Conservation (phyloP, 2,113 vertebrate genomes). For the Tringa solitaria region DNA sequence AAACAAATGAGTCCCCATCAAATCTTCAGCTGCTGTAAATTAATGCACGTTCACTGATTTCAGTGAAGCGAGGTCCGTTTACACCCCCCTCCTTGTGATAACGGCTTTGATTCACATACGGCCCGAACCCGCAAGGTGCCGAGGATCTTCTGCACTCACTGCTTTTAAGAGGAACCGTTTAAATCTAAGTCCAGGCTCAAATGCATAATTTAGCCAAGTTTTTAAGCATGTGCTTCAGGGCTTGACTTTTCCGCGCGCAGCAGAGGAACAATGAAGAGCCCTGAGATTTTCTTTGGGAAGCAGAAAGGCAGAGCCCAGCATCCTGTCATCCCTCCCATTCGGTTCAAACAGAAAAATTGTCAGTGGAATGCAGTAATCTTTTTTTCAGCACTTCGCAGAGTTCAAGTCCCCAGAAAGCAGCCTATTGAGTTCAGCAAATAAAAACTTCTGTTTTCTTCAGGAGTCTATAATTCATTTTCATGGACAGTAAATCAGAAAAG, state of each 20-base stretch:
- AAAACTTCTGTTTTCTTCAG: constrained; percentile 55
- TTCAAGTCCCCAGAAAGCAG: constrained; percentile 56
- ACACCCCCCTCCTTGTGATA: background rate
- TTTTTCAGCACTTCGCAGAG: constrained; percentile 66
- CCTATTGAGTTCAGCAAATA: constrained; percentile 64
- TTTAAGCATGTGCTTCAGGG: background rate
- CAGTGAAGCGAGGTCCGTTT: background rate
- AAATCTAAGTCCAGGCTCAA: background rate
- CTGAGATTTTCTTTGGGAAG: background rate
- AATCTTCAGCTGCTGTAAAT: background rate
- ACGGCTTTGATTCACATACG: background rate
- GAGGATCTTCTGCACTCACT: background rate
- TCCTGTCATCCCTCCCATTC: constrained; percentile 21
- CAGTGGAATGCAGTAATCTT: constrained; percentile 53
- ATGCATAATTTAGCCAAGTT: background rate
- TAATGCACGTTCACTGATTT: background rate
- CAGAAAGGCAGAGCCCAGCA: constrained; percentile 4
- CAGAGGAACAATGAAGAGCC: background rate
- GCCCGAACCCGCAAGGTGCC: background rate
- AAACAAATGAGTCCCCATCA: constrained; percentile 30
- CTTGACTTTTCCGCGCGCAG: background rate
- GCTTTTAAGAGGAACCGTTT: background rate
- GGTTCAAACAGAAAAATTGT: constrained; percentile 46
- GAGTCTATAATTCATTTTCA: constrained; percentile 66
- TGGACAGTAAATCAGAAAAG: constrained; percentile 68